Conservation (phyloP, 2,888 invertebrate species). For the Balanococcus diminutus region DNA sequence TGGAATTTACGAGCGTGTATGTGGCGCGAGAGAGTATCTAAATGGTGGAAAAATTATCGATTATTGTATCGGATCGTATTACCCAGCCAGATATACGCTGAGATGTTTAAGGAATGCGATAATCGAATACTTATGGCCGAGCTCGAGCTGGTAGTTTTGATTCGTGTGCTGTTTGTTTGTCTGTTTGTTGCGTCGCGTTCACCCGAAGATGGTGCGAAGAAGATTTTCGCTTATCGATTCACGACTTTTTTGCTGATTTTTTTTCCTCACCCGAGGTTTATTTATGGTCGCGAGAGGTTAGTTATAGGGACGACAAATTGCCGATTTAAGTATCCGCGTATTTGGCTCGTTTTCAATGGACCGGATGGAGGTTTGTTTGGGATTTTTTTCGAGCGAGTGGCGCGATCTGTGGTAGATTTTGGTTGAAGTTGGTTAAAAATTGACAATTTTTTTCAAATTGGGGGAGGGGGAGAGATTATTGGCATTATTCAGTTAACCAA, state of each 20-base stretch:
- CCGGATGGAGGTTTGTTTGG: too few relatives aligned
- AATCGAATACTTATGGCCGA: constrained; percentile 5
- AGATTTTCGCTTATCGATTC: neutral
- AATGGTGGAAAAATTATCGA: constrained; percentile 11
- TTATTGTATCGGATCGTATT: constrained; percentile 11
- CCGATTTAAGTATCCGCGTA: neutral
- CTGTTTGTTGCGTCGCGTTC: too few relatives aligned
- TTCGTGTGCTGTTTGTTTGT: neutral
- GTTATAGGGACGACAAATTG: neutral
- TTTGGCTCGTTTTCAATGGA: neutral
- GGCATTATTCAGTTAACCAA: too few relatives aligned
- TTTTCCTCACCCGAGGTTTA: too few relatives aligned
- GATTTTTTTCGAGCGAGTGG: neutral
- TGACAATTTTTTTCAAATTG: neutral
- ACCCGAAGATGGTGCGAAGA: neutral
- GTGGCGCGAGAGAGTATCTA: neutral
- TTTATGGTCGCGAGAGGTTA: neutral
- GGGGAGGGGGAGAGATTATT: too few relatives aligned
- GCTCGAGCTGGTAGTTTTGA: neutral
- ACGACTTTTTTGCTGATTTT: neutral
- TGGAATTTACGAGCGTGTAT: constrained; percentile 10
- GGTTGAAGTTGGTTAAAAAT: neutral
- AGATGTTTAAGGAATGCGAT: neutral
- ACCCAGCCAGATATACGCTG: neutral
- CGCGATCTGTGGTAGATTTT: neutral